Percentiles rank a stretch among this genome's conserved stretches.
Conservation (phyloP, 2,113 vertebrate genomes). For the Acinonyx jubatus region DNA sequence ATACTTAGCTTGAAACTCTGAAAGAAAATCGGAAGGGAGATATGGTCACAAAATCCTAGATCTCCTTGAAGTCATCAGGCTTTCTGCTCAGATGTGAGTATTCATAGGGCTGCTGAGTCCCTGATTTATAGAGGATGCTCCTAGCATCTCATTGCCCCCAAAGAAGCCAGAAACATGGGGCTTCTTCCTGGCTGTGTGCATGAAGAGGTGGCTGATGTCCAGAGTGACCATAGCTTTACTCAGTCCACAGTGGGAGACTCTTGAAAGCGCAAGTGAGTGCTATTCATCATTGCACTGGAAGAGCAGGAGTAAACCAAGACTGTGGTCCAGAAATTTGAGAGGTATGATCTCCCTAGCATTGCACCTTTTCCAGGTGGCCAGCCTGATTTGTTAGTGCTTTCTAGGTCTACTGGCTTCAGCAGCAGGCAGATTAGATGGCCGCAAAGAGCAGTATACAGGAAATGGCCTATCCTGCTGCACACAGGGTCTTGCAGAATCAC, state of each 20-base stretch:
- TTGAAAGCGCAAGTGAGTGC: background rate
- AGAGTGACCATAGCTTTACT: background rate
- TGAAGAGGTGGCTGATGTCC: background rate
- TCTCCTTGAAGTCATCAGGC: background rate
- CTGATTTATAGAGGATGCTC: background rate
- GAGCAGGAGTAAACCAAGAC: background rate
- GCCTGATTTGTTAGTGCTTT: background rate
- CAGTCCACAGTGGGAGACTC: background rate
- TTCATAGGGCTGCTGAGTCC: background rate
- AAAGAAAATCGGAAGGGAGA: background rate
- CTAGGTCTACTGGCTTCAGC: background rate
- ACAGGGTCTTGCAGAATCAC: background rate
- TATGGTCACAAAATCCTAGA: background rate
- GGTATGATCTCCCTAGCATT: rapidly evolving
- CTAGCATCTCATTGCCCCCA: background rate
- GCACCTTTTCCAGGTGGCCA: background rate
- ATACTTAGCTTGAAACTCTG: background rate
- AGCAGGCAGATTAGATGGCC: background rate
- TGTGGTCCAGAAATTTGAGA: background rate
- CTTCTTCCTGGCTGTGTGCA: background rate
- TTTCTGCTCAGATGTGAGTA: background rate
- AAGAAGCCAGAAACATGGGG: background rate
- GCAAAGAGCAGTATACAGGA: background rate
- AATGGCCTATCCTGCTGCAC: background rate
- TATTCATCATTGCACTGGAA: background rate